Evolutionary conservation across 2,888 invertebrate genomes (phyloP), one percentile per base, ranked within the genome.

Genomic region (Dynastes grantii): DNA sequence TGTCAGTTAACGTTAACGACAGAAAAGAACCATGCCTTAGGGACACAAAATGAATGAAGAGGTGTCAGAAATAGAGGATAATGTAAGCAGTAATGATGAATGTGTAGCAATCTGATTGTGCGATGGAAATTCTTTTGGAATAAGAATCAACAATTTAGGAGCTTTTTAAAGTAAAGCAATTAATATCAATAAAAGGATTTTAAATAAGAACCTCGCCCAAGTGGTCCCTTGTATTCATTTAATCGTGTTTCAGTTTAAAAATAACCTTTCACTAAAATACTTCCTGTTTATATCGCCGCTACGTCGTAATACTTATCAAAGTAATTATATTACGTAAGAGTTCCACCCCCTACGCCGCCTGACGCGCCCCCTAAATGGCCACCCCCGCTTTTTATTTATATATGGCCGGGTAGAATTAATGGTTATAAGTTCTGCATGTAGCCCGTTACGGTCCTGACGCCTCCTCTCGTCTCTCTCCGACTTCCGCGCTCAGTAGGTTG

Each of bases 361-460:
- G 2, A 64, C 22, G 27, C n/a, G 5, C 5, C 53, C 53, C 16
- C 16, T 53, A 16, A 16, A 5, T 53, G 5, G 27, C 27, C 22
- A 22, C 2, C 61, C 61, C 61, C 6, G 8, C 61, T n/a, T 53
- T 53, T 16, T 22, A 29, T 61, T 49, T 51, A 40, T 49, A 70
- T 29, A 53, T 29, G 49, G 22, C 65, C 16, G 53, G 67, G 13
- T 45, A 45, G 55, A 71, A 71, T 55, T 71, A 71, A 71, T 71
- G 71, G 40, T 40, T 71, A 51, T 32, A 55, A 55, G 58, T 37
- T 32, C 6, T 32, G 0, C 22, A 16, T 37, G 70, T 53, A 29
- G 45, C 55, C 37, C 55, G 71, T 71, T 71, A 71, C 71, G 71
- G 71, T 51, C 71, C 71, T 71, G 71, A 71, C 45, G 37, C 71